A percentile compares a stretch with the other conserved stretches of the same genome.
Evolutionary conservation across 2,888 invertebrate genomes (phyloP).

Genomic region (Callimorpha dominula): DNA sequence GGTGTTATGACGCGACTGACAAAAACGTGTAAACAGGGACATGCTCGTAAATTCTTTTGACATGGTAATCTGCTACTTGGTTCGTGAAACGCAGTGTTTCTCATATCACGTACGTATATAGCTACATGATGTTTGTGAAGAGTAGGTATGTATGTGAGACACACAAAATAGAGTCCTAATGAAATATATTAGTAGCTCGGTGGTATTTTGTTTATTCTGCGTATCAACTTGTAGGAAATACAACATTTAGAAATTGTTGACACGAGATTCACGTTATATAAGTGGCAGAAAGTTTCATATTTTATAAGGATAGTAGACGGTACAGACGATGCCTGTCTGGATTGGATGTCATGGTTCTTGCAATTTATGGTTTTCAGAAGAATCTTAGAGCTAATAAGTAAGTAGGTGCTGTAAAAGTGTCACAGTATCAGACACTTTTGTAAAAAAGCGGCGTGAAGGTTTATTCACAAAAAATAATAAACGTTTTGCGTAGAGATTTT

Average conservation of each 20-base stretch:
- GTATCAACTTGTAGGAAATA: neutral
- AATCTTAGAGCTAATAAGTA: too few species aligned
- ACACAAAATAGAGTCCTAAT: neutral
- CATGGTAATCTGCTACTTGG: constrained; percentile 72
- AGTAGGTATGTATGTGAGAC: constrained; percentile 1
- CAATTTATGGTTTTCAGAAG: too few species aligned
- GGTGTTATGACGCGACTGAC: constrained; percentile 63
- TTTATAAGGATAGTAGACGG: too few species aligned
- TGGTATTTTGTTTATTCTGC: neutral
- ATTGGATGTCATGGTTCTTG: too few species aligned
- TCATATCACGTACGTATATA: constrained; percentile 11
- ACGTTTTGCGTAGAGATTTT: too few species aligned
- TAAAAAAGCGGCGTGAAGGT: too few species aligned
- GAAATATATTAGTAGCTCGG: neutral
- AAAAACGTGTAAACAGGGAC: constrained; percentile 69
- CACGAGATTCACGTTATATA: too few species aligned
- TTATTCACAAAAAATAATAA: too few species aligned
- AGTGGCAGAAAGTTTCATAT: too few species aligned
- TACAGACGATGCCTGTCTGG: too few species aligned
- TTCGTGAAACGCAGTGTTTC: constrained; percentile 52
- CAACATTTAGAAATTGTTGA: neutral
- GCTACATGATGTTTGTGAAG: neutral
- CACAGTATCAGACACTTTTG: too few species aligned
- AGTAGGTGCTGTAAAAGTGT: too few species aligned
- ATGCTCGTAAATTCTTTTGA: constrained; percentile 73